Conservation (phyloP, 35 echinoderm and acorn worm species). For the Acanthaster planci region DNA sequence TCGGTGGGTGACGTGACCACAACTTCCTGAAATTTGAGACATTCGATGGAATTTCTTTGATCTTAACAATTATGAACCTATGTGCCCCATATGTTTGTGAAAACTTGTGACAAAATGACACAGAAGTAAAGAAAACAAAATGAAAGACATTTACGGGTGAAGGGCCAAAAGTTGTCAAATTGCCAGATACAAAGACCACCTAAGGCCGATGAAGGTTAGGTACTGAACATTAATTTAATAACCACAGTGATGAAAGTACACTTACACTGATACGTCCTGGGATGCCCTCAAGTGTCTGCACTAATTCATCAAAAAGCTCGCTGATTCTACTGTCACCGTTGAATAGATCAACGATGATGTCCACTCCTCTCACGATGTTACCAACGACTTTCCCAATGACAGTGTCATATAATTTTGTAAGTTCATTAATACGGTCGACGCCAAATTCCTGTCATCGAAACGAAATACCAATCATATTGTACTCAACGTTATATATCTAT, state of each 20-base stretch:
- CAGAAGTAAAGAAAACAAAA: too few species aligned
- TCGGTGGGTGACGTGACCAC: too few species aligned
- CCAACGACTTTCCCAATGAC: constrained; percentile 2
- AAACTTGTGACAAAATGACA: too few species aligned
- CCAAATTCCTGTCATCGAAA: constrained; percentile 17
- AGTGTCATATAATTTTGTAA: neutral
- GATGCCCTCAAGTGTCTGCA: constrained; percentile 5
- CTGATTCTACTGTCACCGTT: neutral
- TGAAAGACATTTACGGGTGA: too few species aligned
- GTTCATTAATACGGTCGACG: neutral
- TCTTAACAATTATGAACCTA: too few species aligned
- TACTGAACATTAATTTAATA: neutral
- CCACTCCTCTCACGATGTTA: constrained; percentile 16
- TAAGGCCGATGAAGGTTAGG: too few species aligned
- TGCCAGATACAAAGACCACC: too few species aligned
- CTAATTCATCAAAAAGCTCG: constrained; percentile 17
- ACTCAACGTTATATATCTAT: too few species aligned
- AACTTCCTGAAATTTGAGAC: too few species aligned
- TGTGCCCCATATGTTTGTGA: too few species aligned
- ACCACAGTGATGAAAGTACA: neutral
- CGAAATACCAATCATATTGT: neutral
- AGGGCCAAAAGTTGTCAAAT: too few species aligned
- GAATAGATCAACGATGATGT: neutral
- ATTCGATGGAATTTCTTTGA: too few species aligned
- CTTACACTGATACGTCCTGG: constrained; percentile 12